Percentiles rank a stretch among this genome's conserved stretches.
These are phyloP conservation scores for Cephus cinctus DNA, from an alignment of 1,140 invertebrate species.

Conservation along the genomic window DNA sequence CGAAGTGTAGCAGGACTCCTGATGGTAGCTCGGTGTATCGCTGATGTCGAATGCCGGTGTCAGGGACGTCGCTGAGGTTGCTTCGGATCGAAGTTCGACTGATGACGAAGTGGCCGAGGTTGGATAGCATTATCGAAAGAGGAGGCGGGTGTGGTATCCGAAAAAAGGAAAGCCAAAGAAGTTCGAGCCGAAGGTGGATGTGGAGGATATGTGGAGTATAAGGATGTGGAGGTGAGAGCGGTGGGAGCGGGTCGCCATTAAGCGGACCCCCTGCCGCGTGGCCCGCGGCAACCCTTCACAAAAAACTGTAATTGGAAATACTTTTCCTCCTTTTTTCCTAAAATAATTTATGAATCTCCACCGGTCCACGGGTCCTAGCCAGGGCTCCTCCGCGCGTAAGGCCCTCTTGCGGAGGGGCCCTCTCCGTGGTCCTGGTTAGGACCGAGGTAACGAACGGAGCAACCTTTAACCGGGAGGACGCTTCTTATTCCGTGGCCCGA, in stretches of 20 bases:
- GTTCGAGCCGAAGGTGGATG: constrained; percentile 17
- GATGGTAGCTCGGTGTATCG: no score
- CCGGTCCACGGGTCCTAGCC: constrained; percentile 21
- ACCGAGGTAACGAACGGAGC: no score
- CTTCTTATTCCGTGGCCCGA: constrained; percentile 26
- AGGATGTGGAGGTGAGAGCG: constrained; percentile 36
- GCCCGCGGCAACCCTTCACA: constrained; percentile 52
- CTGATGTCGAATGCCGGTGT: no score
- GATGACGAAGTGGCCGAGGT: constrained; percentile 13
- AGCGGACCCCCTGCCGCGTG: constrained; percentile 55
- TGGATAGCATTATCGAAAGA: constrained; percentile 14
- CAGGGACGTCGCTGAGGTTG: no score
- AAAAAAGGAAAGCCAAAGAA: constrained; percentile 17
- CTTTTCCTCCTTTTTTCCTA: constrained; percentile 48
- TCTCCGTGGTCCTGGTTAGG: neutral
- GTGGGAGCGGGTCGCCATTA: constrained; percentile 56
- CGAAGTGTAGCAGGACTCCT: no score
- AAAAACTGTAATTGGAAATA: constrained; percentile 52
- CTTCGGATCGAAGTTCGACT: constrained; percentile 25
- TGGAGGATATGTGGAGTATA: constrained; percentile 19
- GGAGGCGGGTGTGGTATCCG: constrained; percentile 16
- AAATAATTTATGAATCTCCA: constrained; percentile 49
- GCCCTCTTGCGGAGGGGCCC: constrained; percentile 10
- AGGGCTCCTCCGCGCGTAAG: constrained; percentile 1
- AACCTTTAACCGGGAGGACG: no score